Evolutionary conservation across 2,113 vertebrate species (phyloP), one percentile per base, ranked within the genome.

Genomic region (Silurus meridionalis): DNA sequence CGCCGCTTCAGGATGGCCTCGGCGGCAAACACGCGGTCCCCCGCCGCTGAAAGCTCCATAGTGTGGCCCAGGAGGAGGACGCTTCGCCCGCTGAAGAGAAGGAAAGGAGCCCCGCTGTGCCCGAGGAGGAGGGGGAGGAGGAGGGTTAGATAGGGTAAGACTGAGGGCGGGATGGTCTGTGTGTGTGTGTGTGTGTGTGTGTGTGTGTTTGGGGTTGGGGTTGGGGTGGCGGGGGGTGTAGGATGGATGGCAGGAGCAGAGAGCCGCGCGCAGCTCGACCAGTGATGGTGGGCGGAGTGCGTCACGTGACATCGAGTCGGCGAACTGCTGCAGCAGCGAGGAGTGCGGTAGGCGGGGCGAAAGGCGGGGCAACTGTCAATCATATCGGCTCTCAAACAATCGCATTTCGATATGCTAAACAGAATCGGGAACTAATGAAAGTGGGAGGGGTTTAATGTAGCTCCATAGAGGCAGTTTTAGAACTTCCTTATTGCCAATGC

Each of bases 1-100:
- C 97, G 96, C 90, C 97, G 96, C 85, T 98, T 98, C 90, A 97
- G 96, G 91, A 98, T 97, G 90, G 97, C 96, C 92, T 98, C 97
- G 90, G 97, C 97, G 92, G 97, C 97, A 93, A 98, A 98, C 91
- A 98, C 95, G 80, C 97, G 96, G 94, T 98, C 97, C 88, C 97
- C 97, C 92, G 94, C 95, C 93, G 97, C 97, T 92, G 96, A 97
- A 91, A 95, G 95, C 96, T 98, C 97, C 97, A 98, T 98, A 94
- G 95, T 96, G 92, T 69, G 53, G 69, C 84, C 63, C 86, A 83
- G 84, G 61, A 84, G 86, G 60, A 77, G 37, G 80, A 66, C 23
- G 58, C 48, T 81, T 53, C 46, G 71, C 74, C 86, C 86, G 87
- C 21, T 72, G 75, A 80, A 52, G 69, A 71, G 55, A 53, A 25